Conservation (phyloP, 2,113 vertebrate species). For the Chaenocephalus aceratus region DNA sequence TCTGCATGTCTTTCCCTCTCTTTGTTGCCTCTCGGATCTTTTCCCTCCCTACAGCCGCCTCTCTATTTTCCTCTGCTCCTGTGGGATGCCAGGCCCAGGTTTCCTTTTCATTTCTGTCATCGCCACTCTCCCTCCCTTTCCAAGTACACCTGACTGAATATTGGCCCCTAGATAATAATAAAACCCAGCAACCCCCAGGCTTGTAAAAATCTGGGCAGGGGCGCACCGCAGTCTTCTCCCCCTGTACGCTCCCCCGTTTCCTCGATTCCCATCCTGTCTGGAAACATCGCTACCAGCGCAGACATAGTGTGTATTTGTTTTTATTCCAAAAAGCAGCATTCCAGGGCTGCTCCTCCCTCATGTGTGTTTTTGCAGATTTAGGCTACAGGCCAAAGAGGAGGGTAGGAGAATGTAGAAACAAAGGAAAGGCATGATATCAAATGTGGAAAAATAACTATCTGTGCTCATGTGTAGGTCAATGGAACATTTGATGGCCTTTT, state of each 20-base stretch:
- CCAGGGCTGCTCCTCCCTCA: conserved; percentile 30
- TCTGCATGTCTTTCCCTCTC: not conserved
- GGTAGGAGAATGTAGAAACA: not conserved
- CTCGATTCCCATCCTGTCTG: conserved; percentile 64
- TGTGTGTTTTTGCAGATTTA: conserved; percentile 42
- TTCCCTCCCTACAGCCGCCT: conserved; percentile 11
- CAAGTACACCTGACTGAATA: conserved; percentile 74
- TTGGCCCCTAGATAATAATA: conserved; percentile 71
- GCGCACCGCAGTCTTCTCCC: conserved; percentile 18
- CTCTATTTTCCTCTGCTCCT: conserved; percentile 25
- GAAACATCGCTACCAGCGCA: conserved; percentile 51
- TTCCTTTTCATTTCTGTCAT: conserved; percentile 75
- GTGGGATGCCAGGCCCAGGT: conserved; percentile 50
- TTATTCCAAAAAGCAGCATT: conserved; percentile 58
- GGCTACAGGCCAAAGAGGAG: not conserved
- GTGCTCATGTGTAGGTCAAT: no score
- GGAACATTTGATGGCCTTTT: no score
- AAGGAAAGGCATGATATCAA: conserved; percentile 1
- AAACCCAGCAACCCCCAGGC: conserved; percentile 56
- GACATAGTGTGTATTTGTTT: conserved; percentile 52
- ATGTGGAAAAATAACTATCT: no score
- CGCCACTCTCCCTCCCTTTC: conserved; percentile 50
- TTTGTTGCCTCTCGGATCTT: conserved; percentile 20
- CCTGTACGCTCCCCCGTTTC: conserved; percentile 38
- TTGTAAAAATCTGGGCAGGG: conserved; percentile 61